Evolutionary conservation across 2,888 invertebrate species (phyloP), one percentile per base, ranked within the genome.

Genomic region (Augochlorella aurata): DNA sequence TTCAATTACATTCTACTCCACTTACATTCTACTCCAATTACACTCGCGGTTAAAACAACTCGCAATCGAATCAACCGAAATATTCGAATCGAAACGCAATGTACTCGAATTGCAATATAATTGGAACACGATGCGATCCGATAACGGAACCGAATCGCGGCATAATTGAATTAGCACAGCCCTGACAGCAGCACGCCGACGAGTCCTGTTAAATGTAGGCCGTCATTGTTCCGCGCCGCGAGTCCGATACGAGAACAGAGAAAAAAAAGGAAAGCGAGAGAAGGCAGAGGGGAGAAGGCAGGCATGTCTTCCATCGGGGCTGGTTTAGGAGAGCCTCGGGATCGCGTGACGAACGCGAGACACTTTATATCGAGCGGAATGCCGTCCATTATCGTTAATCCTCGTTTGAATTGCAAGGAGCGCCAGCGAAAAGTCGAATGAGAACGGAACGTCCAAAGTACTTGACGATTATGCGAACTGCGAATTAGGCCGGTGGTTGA

Each of bases 351-450:
- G 70, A 79, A 47, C 81, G 70, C 79, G 50, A 67, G 79, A 81
- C 74, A 74, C 81, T 81, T 81, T 81, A 74, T 68, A 79, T 81
- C 79, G 81, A 74, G 71, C 81, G 79, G 71, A 79, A 81, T 74
- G 71, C 74, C 79, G 67, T 61, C 74, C 67, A 74, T 81, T 79
- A 81, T 81, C 74, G 81, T 81, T 52, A 65, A 79, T 81, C 70
- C 81, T 79, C 81, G 81, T 81, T 81, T 81, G 81, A 81, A 81
- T 79, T 79, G 74, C 81, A 81, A 81, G 70, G 69, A 73, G 69
- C 69, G 65, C 77, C 78, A 44, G 70, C 67, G 79, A 79, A 74
- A 79, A 79, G 70, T 81, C 79, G 79, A 74, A 81, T 67, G 66
- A 67, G 81, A 67, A 79, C 79, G 81, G 74, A 65, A 74, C 79